Conservation (phyloP, 2,113 vertebrate species). For the Labeo catla region DNA sequence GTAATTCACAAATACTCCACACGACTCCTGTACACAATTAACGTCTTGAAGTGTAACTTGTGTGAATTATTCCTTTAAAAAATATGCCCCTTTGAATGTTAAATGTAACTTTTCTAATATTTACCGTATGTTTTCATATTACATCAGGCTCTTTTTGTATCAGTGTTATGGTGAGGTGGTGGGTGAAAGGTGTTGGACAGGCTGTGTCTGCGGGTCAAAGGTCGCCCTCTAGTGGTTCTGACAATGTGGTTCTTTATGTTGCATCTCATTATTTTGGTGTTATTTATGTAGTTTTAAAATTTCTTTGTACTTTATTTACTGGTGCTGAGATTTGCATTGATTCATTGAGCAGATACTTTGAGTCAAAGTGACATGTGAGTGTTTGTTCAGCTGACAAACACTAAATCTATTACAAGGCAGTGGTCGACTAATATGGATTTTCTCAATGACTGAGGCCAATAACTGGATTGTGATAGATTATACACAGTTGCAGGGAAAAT, state of each 20-base stretch:
- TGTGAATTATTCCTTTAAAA: no score
- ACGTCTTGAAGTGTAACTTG: no score
- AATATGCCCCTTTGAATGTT: no score
- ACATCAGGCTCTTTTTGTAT: neutral
- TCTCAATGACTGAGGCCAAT: neutral
- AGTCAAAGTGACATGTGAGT: neutral
- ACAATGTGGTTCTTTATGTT: neutral
- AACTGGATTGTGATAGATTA: neutral
- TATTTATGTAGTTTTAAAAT: neutral
- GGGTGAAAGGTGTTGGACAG: neutral
- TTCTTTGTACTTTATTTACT: neutral
- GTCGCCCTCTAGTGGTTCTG: constrained; percentile 71
- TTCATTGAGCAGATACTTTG: neutral
- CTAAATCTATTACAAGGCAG: neutral
- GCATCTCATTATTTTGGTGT: neutral
- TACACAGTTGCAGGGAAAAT: neutral
- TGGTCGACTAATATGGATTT: neutral
- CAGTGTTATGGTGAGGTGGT: neutral
- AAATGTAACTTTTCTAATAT: neutral
- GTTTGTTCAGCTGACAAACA: neutral
- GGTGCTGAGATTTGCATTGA: constrained; percentile 1
- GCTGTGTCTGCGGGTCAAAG: constrained; percentile 43
- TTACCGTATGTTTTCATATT: neutral
- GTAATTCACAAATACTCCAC: no score
- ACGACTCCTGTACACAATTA: no score